Conservation (phyloP, 2,888 invertebrate genomes). For the Dinocampus coccinellae region DNA sequence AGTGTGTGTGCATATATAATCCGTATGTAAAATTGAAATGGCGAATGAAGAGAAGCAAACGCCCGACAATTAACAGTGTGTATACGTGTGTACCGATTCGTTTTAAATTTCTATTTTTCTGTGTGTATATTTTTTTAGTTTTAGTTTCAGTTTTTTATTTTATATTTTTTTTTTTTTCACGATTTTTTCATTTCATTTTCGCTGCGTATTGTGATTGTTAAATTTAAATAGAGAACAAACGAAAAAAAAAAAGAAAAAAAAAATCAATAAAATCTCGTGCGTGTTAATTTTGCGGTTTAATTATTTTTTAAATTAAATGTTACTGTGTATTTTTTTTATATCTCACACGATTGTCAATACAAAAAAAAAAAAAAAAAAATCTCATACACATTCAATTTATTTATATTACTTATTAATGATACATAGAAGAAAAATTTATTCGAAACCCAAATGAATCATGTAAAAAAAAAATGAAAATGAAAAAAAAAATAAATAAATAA, state of each 20-base stretch:
- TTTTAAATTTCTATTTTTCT: no score
- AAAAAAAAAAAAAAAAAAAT: neutral
- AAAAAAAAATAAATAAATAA: no score
- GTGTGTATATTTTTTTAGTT: no score
- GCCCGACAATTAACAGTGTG: constrained; percentile 3
- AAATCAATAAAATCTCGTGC: constrained; percentile 41
- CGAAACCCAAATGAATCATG: no score
- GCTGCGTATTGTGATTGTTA: neutral
- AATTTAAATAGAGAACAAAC: no score
- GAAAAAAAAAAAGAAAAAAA: neutral
- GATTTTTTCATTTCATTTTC: neutral
- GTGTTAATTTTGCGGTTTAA: constrained; percentile 65
- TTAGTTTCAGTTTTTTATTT: no score
- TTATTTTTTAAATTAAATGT: constrained; percentile 67
- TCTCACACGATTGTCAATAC: constrained; percentile 3
- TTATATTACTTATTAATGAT: no score
- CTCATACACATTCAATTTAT: no score
- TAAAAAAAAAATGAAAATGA: no score
- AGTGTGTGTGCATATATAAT: no score
- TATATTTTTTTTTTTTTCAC: neutral
- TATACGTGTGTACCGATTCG: constrained; percentile 16
- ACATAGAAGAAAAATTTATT: neutral
- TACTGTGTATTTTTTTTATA: constrained; percentile 1
- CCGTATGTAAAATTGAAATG: neutral
- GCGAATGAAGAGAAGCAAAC: constrained; percentile 3